Evolutionary conservation across 1,140 invertebrate genomes (phyloP).

Genomic region (Drosophila nigromelanica): DNA sequence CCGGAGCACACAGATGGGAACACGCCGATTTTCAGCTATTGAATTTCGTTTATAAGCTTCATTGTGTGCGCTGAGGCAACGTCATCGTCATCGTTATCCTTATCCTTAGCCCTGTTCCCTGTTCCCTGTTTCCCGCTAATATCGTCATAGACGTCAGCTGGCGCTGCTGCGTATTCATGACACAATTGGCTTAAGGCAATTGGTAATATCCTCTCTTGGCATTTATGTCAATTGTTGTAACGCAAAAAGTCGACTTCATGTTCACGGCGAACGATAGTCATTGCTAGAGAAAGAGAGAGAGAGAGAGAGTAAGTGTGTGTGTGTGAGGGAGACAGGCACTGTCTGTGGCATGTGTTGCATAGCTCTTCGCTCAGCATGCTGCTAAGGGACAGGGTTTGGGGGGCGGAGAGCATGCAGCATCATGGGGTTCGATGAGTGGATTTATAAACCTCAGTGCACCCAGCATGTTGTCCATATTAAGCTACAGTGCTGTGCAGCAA

Average conservation of each 20-base stretch:
- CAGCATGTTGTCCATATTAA: slow-evolving; percentile 45
- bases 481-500: slow-evolving; percentile 16
- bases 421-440: slow-evolving; percentile 30
- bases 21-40: slow-evolving; percentile 75
- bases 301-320: too few relatives aligned
- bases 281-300: neutral
- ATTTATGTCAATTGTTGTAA: slow-evolving; percentile 77
- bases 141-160: slow-evolving; percentile 37
- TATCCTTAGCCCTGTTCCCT: too few relatives aligned
- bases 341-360: slow-evolving; percentile 38
- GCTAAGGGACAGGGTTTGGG: neutral
- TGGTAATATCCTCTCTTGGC: slow-evolving; percentile 80
- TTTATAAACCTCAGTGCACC: slow-evolving; percentile 38
- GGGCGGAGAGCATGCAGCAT: neutral
- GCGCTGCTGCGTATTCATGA: slow-evolving; percentile 69
- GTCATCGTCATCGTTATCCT: slow-evolving; percentile 42
- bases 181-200: slow-evolving; percentile 80
- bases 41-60: slow-evolving; percentile 74
- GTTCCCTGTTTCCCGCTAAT: neutral
- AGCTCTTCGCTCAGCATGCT: slow-evolving; percentile 19
- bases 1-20: slow-evolving; percentile 55
- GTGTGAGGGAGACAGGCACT: neutral
- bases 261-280: slow-evolving; percentile 18
- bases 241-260: slow-evolving; percentile 55
- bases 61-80: slow-evolving; percentile 49